A percentile compares a stretch with the other conserved stretches of the same genome.
Evolutionary conservation across 2,797 vertebrate species (phyloP).

Genomic region (Notamacropus eugenii): DNA sequence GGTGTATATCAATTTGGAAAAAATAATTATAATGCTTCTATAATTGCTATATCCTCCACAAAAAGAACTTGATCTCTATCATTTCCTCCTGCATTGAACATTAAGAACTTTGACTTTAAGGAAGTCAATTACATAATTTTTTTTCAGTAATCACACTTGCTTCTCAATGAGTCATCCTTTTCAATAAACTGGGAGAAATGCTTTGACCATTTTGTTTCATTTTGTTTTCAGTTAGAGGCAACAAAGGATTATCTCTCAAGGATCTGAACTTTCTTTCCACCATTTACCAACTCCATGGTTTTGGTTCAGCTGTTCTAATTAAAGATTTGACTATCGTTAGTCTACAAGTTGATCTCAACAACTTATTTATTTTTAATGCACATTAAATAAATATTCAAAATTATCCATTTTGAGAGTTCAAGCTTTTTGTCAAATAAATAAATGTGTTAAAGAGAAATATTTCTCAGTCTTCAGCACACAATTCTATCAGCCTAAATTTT

Average conservation of each 20-base stretch:
- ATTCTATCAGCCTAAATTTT: not conserved
- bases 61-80: not conserved
- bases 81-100: not conserved
- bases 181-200: not conserved
- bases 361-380: not conserved
- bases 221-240: not conserved
- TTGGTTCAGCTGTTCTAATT: not conserved
- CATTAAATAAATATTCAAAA: not conserved
- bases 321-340: not conserved
- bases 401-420: not conserved
- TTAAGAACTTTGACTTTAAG: not conserved
- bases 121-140: not conserved
- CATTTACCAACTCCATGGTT: not conserved
- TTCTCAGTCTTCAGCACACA: not conserved
- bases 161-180: not conserved
- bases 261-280: not conserved
- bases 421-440: not conserved
- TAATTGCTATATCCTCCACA: not conserved
- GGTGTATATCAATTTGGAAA: not conserved
- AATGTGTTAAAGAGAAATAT: not conserved
- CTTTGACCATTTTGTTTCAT: not conserved
- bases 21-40: not conserved
- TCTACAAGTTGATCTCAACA: not conserved
- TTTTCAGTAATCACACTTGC: not conserved
- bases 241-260: not conserved